Conservation (phyloP, 2,113 vertebrate species). For the Phaetusa simplex region DNA sequence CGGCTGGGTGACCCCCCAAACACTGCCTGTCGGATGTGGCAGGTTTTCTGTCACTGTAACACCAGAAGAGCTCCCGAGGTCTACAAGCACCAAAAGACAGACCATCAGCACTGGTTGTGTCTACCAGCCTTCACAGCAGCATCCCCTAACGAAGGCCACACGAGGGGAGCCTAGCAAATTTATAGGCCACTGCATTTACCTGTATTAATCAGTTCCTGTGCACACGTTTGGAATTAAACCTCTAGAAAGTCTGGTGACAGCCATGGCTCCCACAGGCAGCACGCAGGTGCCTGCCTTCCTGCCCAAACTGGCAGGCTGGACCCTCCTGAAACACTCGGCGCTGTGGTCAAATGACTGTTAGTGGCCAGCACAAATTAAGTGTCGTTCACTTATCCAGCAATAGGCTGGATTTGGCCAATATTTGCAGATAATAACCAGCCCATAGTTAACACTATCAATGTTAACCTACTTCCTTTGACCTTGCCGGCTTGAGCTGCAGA, state of each 20-base stretch:
- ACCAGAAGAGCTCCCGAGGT: background rate
- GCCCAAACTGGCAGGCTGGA: background rate
- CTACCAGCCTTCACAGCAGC: background rate
- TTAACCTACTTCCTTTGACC: background rate
- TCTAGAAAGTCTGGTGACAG: background rate
- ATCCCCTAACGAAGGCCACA: background rate
- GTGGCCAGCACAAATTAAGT: background rate
- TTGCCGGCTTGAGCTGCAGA: background rate
- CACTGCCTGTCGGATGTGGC: background rate
- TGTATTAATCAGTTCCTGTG: background rate
- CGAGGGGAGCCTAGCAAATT: background rate
- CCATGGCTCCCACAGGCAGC: background rate
- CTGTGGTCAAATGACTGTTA: background rate
- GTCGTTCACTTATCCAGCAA: background rate
- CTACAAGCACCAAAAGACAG: background rate
- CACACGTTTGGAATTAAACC: background rate
- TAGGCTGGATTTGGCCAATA: background rate
- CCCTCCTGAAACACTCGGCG: background rate
- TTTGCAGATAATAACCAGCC: background rate
- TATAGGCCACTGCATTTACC: background rate
- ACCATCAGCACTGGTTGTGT: background rate
- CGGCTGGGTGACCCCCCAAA: background rate
- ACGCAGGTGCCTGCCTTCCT: background rate
- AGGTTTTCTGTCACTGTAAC: background rate
- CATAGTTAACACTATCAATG: background rate